phyloP scores from a whole-genome alignment of 2,113 vertebrate species.

The Brachyistius frenatus region DNA sequence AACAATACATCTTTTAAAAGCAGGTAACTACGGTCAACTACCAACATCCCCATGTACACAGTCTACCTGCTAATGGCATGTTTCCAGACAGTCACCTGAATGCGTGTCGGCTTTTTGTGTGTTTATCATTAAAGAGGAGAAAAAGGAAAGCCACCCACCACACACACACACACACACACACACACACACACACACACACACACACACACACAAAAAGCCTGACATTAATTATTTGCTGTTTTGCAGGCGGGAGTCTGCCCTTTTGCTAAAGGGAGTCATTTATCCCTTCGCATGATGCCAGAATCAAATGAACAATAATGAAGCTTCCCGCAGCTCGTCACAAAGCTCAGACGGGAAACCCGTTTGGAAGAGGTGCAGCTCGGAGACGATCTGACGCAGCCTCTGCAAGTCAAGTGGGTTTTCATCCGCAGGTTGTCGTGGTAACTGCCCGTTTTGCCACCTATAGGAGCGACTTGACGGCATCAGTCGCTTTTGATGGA shows the following conservation, averaged over 20 bases:
- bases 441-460: constrained; percentile 50
- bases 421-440: constrained; percentile 60
- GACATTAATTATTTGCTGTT: constrained; percentile 83
- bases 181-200: constrained; percentile 27
- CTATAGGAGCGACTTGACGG: constrained; percentile 21
- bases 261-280: constrained; percentile 73
- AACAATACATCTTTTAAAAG: constrained; percentile 13
- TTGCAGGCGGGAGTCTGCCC: constrained; percentile 79
- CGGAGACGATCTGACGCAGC: not conserved
- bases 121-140: constrained; percentile 36
- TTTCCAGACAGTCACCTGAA: not conserved
- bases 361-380: not conserved
- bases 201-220: constrained; percentile 27
- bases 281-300: constrained; percentile 67
- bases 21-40: not conserved
- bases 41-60: not conserved
- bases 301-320: constrained; percentile 41
- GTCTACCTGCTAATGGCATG: not conserved
- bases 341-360: not conserved
- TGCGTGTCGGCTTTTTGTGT: not conserved
- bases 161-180: constrained; percentile 24
- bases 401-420: constrained; percentile 30
- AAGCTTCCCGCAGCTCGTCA: constrained; percentile 26
- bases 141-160: constrained; percentile 13
- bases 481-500: not conserved